Percentiles rank a stretch among this genome's conserved stretches.
These are phyloP conservation scores for Anthoptus insignis DNA, from an alignment of 2,888 invertebrate genomes.

Conservation along the genomic window DNA sequence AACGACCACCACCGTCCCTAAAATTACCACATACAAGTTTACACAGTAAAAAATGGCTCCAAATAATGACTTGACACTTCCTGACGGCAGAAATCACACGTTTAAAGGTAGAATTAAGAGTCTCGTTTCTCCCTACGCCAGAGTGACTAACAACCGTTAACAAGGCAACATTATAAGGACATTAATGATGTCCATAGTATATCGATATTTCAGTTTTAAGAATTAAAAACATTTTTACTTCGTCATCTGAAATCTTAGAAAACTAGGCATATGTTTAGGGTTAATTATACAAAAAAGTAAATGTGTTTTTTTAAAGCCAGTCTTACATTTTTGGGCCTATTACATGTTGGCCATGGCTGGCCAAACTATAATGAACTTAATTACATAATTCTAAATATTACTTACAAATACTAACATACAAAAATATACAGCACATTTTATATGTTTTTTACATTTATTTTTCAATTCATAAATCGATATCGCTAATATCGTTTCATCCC, in stretches of 20 bases:
- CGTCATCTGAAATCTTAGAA: too few relatives aligned
- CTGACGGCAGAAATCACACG: slow-evolving; percentile 79
- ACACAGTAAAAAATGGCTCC: slow-evolving; percentile 60
- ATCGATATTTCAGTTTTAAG: slow-evolving; percentile 14
- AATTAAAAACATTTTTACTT: too few relatives aligned
- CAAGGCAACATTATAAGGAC: slow-evolving; percentile 82
- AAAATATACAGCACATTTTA: too few relatives aligned
- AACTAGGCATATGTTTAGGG: too few relatives aligned
- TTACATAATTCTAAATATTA: too few relatives aligned
- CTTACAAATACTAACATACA: too few relatives aligned
- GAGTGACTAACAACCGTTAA: slow-evolving; percentile 81
- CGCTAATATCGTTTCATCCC: slow-evolving; percentile 52
- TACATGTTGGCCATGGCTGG: too few relatives aligned
- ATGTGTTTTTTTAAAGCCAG: too few relatives aligned
- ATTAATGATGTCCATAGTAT: slow-evolving; percentile 47
- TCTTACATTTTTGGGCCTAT: too few relatives aligned
- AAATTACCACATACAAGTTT: slow-evolving; percentile 33
- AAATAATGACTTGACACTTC: slow-evolving; percentile 77
- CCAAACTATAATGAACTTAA: too few relatives aligned
- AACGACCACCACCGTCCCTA: slow-evolving; percentile 9
- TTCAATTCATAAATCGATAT: slow-evolving; percentile 53
- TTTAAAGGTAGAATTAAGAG: slow-evolving; percentile 78
- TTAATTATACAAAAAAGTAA: too few relatives aligned
- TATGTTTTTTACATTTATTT: too few relatives aligned
- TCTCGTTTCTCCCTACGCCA: slow-evolving; percentile 68